Percentiles rank a stretch among this genome's conserved stretches.
These are phyloP conservation scores for Stercorarius parasiticus DNA, from an alignment of 2,113 vertebrate genomes.

Conservation along the genomic window DNA sequence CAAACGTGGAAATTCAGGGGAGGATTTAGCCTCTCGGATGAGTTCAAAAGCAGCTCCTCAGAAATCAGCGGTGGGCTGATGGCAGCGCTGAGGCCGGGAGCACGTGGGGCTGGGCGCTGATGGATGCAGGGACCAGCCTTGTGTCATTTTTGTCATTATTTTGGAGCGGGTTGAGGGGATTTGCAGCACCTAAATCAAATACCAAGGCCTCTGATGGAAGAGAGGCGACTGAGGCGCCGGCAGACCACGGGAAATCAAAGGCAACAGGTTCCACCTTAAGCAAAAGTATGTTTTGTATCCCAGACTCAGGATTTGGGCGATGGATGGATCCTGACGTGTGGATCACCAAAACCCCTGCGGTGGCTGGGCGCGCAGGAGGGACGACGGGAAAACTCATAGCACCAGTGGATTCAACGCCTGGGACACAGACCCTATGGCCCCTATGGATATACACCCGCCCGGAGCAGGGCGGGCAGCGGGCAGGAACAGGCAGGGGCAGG, in stretches of 20 bases:
- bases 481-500: neutral
- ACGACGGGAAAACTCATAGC: neutral
- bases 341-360: too few relatives aligned
- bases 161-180: neutral
- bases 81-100: neutral
- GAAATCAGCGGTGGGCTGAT: neutral
- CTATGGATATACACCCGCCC: fast-evolving
- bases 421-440: neutral
- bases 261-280: neutral
- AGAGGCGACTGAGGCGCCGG: fast-evolving
- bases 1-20: neutral
- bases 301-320: fast-evolving
- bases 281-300: neutral
- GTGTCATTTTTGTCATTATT: neutral
- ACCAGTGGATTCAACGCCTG: too few relatives aligned
- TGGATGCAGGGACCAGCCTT: fast-evolving
- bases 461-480: neutral
- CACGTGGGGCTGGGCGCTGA: neutral
- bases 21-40: neutral
- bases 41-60: neutral
- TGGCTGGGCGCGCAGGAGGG: neutral
- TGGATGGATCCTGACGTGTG: fast-evolving
- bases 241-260: neutral
- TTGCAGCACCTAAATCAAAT: neutral
- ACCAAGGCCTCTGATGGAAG: neutral